These are phyloP conservation scores for Thunnus albacares DNA, from an alignment of 2,797 vertebrate species.

Conservation along the genomic window DNA sequence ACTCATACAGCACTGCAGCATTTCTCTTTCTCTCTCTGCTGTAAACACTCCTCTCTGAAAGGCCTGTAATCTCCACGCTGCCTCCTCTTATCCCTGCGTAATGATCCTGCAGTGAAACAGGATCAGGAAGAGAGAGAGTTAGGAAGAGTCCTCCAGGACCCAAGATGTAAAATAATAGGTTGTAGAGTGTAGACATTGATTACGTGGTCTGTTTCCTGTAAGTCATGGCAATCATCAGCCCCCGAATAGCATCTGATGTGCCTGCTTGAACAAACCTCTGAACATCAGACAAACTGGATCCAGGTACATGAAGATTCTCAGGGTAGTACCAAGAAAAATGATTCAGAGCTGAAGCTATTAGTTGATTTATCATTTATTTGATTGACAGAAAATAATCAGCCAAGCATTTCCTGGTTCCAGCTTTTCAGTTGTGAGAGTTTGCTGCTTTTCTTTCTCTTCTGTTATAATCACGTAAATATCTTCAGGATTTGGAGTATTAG, in stretches of 20 bases:
- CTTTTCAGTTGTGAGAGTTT: neutral
- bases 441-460: neutral
- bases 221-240: slow-evolving; percentile 45
- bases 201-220: slow-evolving; percentile 71
- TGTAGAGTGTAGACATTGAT: slow-evolving; percentile 61
- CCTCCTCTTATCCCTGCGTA: slow-evolving; percentile 41
- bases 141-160: slow-evolving; percentile 66
- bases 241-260: slow-evolving; percentile 50
- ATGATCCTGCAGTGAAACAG: slow-evolving; percentile 68
- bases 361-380: neutral
- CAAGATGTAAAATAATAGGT: slow-evolving; percentile 68
- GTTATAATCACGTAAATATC: neutral
- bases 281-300: slow-evolving; percentile 26
- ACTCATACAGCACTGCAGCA: neutral
- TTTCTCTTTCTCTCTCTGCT: neutral
- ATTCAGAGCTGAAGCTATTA: neutral
- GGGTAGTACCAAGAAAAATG: neutral
- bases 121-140: slow-evolving; percentile 66
- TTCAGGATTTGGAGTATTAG: too few relatives aligned
- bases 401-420: neutral
- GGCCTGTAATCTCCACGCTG: slow-evolving; percentile 34
- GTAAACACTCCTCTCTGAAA: slow-evolving; percentile 43
- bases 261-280: slow-evolving; percentile 52
- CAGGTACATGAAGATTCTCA: slow-evolving; percentile 18
- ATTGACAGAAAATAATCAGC: neutral